A percentile compares a stretch with the other conserved stretches of the same genome.
These are phyloP conservation scores for Melanostoma mellinum DNA, from an alignment of 2,888 invertebrate genomes.

Conservation along the genomic window DNA sequence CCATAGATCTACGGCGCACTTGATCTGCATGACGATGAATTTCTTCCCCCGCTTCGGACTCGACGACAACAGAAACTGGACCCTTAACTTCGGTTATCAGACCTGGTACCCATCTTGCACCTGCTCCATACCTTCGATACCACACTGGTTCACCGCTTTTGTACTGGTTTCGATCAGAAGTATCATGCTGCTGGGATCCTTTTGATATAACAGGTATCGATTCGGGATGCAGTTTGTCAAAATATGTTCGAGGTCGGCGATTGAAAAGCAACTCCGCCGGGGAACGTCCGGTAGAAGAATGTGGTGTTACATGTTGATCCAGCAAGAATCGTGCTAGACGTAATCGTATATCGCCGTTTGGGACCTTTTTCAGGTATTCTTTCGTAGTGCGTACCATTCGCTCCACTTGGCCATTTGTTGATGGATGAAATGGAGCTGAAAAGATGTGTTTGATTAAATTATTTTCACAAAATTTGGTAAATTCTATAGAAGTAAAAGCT, in stretches of 20 bases:
- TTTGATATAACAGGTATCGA: background rate
- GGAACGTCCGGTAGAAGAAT: conserved; percentile 18
- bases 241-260: conserved; percentile 25
- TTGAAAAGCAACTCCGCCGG: conserved; percentile 22
- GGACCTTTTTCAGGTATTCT: conserved; percentile 5
- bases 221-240: conserved; percentile 16
- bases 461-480: conserved; percentile 13
- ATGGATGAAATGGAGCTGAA: conserved; percentile 54
- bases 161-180: background rate
- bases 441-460: conserved; percentile 56
- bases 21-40: conserved; percentile 20
- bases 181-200: background rate
- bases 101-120: conserved; percentile 2
- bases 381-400: background rate
- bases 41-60: background rate
- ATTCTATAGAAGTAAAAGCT: conserved; percentile 37
- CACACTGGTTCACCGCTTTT: conserved; percentile 12
- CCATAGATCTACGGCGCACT: background rate
- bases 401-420: conserved; percentile 48
- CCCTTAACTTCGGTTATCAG: conserved; percentile 8
- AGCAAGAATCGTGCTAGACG: conserved; percentile 10
- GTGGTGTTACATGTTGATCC: conserved; percentile 9
- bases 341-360: conserved; percentile 2
- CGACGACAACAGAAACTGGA: background rate
- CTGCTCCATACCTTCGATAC: conserved; percentile 13